A percentile compares a stretch with the other conserved stretches of the same genome.
phyloP scores from a whole-genome alignment of 2,888 invertebrate genomes.

The Lasioglossum lativentre region DNA sequence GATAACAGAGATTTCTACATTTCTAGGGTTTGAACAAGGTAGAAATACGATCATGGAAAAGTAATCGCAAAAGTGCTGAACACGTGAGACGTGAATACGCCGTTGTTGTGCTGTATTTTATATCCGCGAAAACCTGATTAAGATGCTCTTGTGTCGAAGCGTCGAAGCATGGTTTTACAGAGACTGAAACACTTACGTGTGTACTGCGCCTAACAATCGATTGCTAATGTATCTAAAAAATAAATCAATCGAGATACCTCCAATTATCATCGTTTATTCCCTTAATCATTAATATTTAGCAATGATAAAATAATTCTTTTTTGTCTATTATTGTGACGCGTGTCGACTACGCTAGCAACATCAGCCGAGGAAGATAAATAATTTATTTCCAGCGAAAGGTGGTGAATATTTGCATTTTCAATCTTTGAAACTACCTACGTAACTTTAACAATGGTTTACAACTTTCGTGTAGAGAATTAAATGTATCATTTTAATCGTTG shows the following conservation, averaged over 20 bases:
- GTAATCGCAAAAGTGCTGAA: constrained; percentile 24
- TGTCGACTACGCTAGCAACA: constrained; percentile 10
- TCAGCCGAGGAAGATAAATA: neutral
- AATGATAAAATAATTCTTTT: constrained; percentile 73
- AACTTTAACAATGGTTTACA: neutral
- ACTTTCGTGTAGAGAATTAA: neutral
- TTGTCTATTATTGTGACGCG: constrained; percentile 23
- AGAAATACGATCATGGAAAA: constrained; percentile 20
- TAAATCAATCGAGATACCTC: constrained; percentile 20
- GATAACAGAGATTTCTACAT: constrained; percentile 17
- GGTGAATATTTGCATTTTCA: neutral
- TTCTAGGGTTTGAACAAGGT: constrained; percentile 22
- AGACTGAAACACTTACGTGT: constrained; percentile 4
- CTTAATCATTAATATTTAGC: constrained; percentile 47
- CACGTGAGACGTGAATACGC: neutral
- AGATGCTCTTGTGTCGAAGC: constrained; percentile 16
- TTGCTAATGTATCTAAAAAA: constrained; percentile 22
- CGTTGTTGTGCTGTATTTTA: constrained; percentile 5
- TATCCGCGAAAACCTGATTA: neutral
- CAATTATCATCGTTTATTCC: neutral
- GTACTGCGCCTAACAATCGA: neutral
- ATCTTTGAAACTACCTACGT: neutral
- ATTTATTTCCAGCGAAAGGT: constrained; percentile 15
- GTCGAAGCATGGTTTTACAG: constrained; percentile 26
- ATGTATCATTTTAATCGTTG: neutral